phyloP scores from a whole-genome alignment of 2,888 invertebrate genomes.

The Carabus problematicus region DNA sequence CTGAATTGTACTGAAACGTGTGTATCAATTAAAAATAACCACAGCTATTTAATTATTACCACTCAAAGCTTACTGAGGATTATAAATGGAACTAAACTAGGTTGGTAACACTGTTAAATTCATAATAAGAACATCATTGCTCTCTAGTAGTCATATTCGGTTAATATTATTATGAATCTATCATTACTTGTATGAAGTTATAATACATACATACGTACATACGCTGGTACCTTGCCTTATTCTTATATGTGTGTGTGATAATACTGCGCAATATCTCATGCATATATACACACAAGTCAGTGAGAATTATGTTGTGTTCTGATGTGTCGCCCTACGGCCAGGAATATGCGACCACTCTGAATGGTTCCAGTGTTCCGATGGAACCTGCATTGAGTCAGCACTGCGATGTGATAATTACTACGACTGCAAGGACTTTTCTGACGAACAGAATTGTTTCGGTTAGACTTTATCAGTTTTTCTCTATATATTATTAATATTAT shows the following conservation, averaged over 20 bases:
- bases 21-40: constrained; percentile 23
- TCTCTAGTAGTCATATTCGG: constrained; percentile 14
- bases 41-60: constrained; percentile 31
- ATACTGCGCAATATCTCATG: constrained; percentile 43
- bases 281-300: constrained; percentile 29
- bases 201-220: not conserved
- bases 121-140: constrained; percentile 11
- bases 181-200: constrained; percentile 2
- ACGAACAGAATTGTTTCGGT: constrained; percentile 86
- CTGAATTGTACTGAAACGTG: not conserved
- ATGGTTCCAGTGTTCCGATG: constrained; percentile 68
- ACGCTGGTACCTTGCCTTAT: not conserved
- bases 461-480: constrained; percentile 53
- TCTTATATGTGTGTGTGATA: not conserved
- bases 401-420: constrained; percentile 88
- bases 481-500: constrained; percentile 9
- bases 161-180: constrained; percentile 2
- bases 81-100: constrained; percentile 24
- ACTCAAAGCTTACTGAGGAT: constrained; percentile 40
- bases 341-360: constrained; percentile 60
- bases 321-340: constrained; percentile 51
- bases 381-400: constrained; percentile 77
- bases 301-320: constrained; percentile 40
- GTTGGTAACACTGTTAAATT: constrained; percentile 28
- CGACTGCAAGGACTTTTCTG: constrained; percentile 90